Conservation (phyloP, 2,797 vertebrate genomes). For the Parambassis ranga region DNA sequence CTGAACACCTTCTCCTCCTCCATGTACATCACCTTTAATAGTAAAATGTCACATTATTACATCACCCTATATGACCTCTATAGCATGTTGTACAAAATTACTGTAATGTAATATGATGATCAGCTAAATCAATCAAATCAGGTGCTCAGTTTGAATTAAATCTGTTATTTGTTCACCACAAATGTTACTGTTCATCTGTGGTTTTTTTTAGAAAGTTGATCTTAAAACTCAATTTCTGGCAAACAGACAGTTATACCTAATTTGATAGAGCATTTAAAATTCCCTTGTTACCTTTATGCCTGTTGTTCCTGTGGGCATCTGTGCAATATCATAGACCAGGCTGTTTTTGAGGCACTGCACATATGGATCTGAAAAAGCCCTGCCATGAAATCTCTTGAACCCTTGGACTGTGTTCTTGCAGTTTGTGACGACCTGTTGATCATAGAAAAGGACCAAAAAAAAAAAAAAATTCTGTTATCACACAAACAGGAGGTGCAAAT, state of each 20-base stretch:
- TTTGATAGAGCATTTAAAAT: too few relatives aligned
- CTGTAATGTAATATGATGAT: too few relatives aligned
- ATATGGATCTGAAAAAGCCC: conserved; percentile 93
- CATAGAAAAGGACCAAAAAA: neutral
- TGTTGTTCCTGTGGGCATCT: conserved; percentile 91
- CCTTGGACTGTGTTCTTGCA: conserved; percentile 97
- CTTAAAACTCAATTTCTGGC: too few relatives aligned
- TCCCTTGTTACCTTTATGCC: conserved; percentile 95
- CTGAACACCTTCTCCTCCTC: conserved; percentile 96
- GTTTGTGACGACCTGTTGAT: conserved; percentile 91
- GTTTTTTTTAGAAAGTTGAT: too few relatives aligned
- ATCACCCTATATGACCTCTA: neutral
- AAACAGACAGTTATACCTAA: too few relatives aligned
- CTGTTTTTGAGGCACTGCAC: conserved; percentile 89
- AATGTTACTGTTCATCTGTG: too few relatives aligned
- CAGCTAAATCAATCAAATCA: too few relatives aligned
- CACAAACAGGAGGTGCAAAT: too few relatives aligned
- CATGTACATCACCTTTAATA: conserved; percentile 92
- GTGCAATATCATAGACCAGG: conserved; percentile 91
- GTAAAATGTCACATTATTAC: neutral
- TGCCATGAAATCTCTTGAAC: conserved; percentile 97
- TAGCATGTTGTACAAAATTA: neutral
- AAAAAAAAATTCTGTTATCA: neutral
- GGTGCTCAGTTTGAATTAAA: too few relatives aligned
- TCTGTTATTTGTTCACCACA: too few relatives aligned